Percentiles rank a stretch among this genome's conserved stretches.
Conservation (phyloP, 2,113 vertebrate species). For the Zingel zingel region DNA sequence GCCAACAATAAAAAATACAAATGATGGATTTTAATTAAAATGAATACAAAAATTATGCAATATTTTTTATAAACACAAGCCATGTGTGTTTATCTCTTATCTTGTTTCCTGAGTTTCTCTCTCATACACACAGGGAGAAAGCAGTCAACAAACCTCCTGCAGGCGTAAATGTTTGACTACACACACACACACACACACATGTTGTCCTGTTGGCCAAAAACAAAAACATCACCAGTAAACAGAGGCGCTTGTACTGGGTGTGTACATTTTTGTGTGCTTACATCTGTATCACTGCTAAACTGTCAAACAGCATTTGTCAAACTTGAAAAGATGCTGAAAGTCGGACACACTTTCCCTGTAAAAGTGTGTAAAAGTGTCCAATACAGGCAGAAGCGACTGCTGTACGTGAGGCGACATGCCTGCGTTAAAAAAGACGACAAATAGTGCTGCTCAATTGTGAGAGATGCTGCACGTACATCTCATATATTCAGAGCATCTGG, state of each 20-base stretch:
- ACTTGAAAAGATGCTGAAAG: not conserved
- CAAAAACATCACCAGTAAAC: constrained; percentile 1
- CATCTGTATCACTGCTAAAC: not conserved
- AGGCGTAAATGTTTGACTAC: not conserved
- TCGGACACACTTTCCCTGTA: constrained; percentile 11
- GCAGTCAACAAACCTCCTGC: constrained; percentile 22
- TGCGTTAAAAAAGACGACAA: constrained; percentile 34
- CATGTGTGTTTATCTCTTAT: not conserved
- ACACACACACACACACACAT: not conserved
- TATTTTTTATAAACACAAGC: not conserved
- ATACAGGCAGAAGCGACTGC: not conserved
- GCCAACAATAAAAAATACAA: not conserved
- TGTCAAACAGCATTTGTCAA: not conserved
- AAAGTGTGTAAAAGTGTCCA: not conserved
- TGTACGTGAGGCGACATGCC: not conserved
- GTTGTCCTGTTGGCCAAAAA: constrained; percentile 15
- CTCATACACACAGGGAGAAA: constrained; percentile 17
- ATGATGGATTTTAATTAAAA: not conserved
- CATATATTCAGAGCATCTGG: not conserved
- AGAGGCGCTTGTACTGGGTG: constrained; percentile 4
- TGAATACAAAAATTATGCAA: not conserved
- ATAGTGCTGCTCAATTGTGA: constrained; percentile 3
- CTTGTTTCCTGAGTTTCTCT: constrained; percentile 23
- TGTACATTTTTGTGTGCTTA: not conserved
- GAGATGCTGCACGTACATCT: not conserved